These are phyloP conservation scores for human (Homo sapiens) DNA, from an alignment of 2,113 vertebrate genomes.

Conservation along the genomic window DNA sequence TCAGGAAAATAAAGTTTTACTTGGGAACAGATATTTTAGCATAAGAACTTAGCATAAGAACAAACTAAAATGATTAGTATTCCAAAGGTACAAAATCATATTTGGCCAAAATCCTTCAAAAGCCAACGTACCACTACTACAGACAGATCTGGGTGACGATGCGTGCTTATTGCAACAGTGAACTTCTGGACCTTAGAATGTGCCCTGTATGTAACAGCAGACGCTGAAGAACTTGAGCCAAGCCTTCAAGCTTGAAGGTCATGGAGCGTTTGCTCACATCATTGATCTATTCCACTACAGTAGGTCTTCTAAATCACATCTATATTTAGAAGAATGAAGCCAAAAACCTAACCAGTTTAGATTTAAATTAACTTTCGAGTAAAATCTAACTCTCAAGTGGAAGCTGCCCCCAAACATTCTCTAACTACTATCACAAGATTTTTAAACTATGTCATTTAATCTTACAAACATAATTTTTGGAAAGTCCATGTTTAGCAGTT, in stretches of 20 bases:
- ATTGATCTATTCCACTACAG: conserved; percentile 46
- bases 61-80: not conserved
- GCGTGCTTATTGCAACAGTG: not conserved
- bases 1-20: conserved; percentile 40
- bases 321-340: conserved; percentile 49
- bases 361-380: not conserved
- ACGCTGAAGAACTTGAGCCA: not conserved
- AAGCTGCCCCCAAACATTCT: not conserved
- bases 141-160: not conserved
- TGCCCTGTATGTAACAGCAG: not conserved
- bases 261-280: conserved; percentile 47
- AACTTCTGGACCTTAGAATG: not conserved
- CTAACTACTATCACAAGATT: not conserved
- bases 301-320: conserved; percentile 42
- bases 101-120: not conserved
- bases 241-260: conserved; percentile 81
- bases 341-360: conserved; percentile 40
- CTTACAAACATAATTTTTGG: conserved; percentile 32
- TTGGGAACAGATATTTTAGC: not conserved
- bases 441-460: conserved; percentile 4
- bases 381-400: not conserved
- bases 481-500: conserved; percentile 13
- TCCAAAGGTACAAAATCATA: not conserved
- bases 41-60: not conserved
- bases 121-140: not conserved